Conservation (phyloP, 1,140 invertebrate species). For the Spodoptera litura region DNA sequence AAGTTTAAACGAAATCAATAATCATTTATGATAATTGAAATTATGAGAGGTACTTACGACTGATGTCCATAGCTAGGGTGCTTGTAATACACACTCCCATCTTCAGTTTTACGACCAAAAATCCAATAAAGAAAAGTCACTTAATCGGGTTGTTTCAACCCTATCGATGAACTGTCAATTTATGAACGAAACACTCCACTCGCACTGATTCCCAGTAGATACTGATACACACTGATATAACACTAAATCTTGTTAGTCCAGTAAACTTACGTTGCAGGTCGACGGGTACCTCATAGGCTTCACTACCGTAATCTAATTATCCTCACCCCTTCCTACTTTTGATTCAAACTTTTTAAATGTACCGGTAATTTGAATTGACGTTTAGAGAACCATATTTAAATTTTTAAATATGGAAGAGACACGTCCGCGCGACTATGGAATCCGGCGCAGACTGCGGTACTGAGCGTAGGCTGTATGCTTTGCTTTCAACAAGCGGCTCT, state of each 20-base stretch:
- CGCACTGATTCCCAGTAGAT: conserved; percentile 32
- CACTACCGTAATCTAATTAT: conserved; percentile 34
- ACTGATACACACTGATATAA: conserved; percentile 34
- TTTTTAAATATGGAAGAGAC: conserved; percentile 17
- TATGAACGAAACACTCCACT: conserved; percentile 38
- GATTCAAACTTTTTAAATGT: conserved; percentile 27
- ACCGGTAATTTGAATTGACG: conserved; percentile 10
- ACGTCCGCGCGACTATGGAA: conserved; percentile 34
- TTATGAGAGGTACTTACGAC: conserved; percentile 66
- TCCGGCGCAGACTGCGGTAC: conserved; percentile 43
- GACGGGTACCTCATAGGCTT: conserved; percentile 30
- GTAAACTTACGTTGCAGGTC: conserved; percentile 28
- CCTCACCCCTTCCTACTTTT: conserved; percentile 23
- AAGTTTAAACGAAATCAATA: neutral
- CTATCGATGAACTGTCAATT: neutral
- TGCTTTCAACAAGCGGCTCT: conserved; percentile 42
- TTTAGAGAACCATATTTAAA: conserved; percentile 16
- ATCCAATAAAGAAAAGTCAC: conserved; percentile 45
- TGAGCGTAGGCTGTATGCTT: conserved; percentile 18
- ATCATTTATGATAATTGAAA: no score
- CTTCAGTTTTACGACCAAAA: conserved; percentile 43
- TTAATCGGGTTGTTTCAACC: neutral
- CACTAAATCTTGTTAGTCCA: conserved; percentile 42
- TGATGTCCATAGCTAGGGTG: conserved; percentile 77
- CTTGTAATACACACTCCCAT: conserved; percentile 77